These are phyloP conservation scores for Troilus luridus DNA, from an alignment of 2,888 invertebrate species.

Conservation along the genomic window DNA sequence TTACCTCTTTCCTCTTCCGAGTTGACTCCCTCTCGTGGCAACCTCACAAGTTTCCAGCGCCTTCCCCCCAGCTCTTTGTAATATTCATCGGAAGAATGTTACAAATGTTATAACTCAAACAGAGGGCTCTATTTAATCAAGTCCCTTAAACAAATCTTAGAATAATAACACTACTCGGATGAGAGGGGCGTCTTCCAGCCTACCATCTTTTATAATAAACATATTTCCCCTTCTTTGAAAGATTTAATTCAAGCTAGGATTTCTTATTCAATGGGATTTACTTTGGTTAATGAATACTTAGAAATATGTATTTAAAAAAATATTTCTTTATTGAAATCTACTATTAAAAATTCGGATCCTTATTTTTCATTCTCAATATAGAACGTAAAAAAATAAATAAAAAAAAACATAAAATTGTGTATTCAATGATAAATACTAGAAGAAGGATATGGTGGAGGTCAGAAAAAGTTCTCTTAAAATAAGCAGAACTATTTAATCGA, in stretches of 20 bases:
- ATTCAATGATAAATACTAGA: too few relatives aligned
- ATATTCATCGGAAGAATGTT: conserved; percentile 60
- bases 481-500: too few relatives aligned
- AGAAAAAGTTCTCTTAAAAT: too few relatives aligned
- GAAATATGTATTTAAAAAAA: too few relatives aligned
- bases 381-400: too few relatives aligned
- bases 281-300: too few relatives aligned
- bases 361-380: too few relatives aligned
- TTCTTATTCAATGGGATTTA: background rate
- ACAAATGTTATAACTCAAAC: conserved; percentile 59
- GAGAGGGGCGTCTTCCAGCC: background rate
- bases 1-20: conserved; percentile 11
- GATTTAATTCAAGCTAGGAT: background rate
- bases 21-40: conserved; percentile 4
- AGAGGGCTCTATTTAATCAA: conserved; percentile 58
- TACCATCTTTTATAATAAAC: conserved; percentile 17
- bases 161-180: conserved; percentile 52
- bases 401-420: too few relatives aligned
- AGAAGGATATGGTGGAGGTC: too few relatives aligned
- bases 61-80: conserved; percentile 41
- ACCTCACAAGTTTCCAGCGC: conserved; percentile 51
- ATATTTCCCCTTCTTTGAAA: background rate
- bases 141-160: conserved; percentile 58
- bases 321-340: too few relatives aligned
- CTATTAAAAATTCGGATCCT: too few relatives aligned